These are phyloP conservation scores for Bombus turneri DNA, from an alignment of 1,140 invertebrate species.

Conservation along the genomic window DNA sequence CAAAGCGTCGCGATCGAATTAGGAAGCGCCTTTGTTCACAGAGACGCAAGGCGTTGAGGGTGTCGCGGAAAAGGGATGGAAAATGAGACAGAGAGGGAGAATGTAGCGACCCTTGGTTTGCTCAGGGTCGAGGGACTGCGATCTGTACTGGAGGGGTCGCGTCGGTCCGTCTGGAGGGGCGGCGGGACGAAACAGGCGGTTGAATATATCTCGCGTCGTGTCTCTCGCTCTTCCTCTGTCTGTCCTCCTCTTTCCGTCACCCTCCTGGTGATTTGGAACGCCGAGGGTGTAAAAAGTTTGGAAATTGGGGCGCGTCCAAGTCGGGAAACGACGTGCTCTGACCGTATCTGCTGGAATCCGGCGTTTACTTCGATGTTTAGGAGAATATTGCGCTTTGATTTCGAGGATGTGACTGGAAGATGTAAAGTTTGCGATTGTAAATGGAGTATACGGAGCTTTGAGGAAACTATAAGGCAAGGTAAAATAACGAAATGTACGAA, in stretches of 20 bases:
- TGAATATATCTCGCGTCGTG: slow-evolving; percentile 14
- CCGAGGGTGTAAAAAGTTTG: slow-evolving; percentile 49
- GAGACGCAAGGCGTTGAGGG: slow-evolving; percentile 50
- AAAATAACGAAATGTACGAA: neutral
- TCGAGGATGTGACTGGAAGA: neutral
- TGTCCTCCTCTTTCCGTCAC: neutral
- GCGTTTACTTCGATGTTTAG: neutral
- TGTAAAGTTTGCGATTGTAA: neutral
- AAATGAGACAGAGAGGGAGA: neutral
- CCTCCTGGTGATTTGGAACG: neutral
- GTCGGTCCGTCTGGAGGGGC: slow-evolving; percentile 39
- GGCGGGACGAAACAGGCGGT: slow-evolving; percentile 8
- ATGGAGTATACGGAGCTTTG: neutral
- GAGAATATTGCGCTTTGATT: neutral
- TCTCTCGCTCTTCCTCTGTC: neutral
- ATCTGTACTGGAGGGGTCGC: slow-evolving; percentile 51
- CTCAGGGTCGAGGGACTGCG: slow-evolving; percentile 68
- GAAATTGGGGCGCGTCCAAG: slow-evolving; percentile 53
- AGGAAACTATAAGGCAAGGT: neutral
- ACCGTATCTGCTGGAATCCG: neutral
- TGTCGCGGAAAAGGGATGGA: slow-evolving; percentile 31
- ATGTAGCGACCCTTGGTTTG: slow-evolving; percentile 63
- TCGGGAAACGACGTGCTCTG: slow-evolving; percentile 18
- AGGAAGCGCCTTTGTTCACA: slow-evolving; percentile 76
- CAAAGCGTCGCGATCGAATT: slow-evolving; percentile 78